Evolutionary conservation across 2,113 vertebrate genomes (phyloP).

Genomic region (Sander lucioperca): DNA sequence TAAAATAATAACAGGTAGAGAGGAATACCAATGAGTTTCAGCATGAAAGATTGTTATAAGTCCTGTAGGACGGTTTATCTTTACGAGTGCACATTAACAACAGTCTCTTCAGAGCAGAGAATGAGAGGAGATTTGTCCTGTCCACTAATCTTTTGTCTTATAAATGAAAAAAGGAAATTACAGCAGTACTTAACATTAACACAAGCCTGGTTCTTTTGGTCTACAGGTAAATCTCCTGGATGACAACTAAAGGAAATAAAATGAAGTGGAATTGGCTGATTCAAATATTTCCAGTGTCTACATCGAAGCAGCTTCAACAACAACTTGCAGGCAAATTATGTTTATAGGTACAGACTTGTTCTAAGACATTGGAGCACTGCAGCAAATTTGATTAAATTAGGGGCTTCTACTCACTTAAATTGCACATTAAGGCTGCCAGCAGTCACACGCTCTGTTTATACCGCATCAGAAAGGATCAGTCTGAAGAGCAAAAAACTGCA

Average conservation of each 20-base stretch:
- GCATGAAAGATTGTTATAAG: conserved; percentile 18
- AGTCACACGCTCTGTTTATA: not conserved
- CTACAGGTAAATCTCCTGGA: not conserved
- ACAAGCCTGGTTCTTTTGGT: not conserved
- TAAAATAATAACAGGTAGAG: conserved; percentile 53
- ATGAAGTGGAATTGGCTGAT: not conserved
- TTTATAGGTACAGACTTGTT: conserved; percentile 4
- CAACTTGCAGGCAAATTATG: not conserved
- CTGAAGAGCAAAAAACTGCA: not conserved
- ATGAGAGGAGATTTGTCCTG: conserved; percentile 12
- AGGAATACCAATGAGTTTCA: conserved; percentile 56
- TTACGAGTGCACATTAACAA: conserved; percentile 23
- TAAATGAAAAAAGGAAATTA: conserved; percentile 13
- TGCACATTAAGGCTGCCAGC: conserved; percentile 10
- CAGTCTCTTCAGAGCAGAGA: not conserved
- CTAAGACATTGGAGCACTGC: not conserved
- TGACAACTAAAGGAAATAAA: not conserved
- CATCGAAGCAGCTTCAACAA: conserved; percentile 1
- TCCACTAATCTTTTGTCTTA: conserved; percentile 19
- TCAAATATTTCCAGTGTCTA: not conserved
- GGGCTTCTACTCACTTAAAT: not conserved
- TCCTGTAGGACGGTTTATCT: conserved; percentile 36
- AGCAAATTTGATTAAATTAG: conserved; percentile 21
- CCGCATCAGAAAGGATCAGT: not conserved
- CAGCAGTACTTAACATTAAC: not conserved